Base-by-base conservation (phyloP, 2,113 vertebrate genomes). In the Orthonyx spaldingii region DNA sequence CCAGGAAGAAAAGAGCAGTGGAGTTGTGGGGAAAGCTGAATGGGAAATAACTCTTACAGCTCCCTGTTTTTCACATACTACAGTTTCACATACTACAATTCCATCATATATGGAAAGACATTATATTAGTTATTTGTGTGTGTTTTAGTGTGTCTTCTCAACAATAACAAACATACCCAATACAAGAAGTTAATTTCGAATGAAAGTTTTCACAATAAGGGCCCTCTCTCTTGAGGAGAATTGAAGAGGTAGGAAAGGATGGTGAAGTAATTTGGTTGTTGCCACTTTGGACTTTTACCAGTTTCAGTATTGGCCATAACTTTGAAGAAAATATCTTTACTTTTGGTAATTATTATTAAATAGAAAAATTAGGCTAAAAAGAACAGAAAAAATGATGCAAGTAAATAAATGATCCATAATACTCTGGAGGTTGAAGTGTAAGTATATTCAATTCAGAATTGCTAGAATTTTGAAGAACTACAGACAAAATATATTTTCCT, bases 381-480 rank as follows among this genome's bases (percentile, higher is more conserved):
- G 1, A 74, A 72, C 2, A 46, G 6, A 3, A 72, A 55, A 52
- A 33, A 24, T 6, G 0, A 27, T 3, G 1, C 1, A 18, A 35
- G 4, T 63, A 76, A 76, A 50, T 35, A 71, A 77, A 46, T 19
- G 1, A 52, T 37, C 7, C 5, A 7, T 19, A 30, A 8, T 50
- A 32, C 8, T 56, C 68, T 64, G 16, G 50, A 85, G 10, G 8
- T 24, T 52, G 17, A 71, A 32, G 33, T 92, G 3, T 30, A 60
- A 63, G 7, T 32, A 16, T n/a, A 50, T 71, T 79, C 1, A 35
- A 6, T 35, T 66, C 8, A 39, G 35, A 91, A 64, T 12, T 80
- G 4, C 9, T 50, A 5, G 9, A 50, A 65, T 2, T n/a, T 39
- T 64, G 16, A 82, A 35, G 20, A 27, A 50, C 26, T 69, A 8